Conservation (phyloP, 2,797 vertebrate genomes). For the Dermochelys coriacea region DNA sequence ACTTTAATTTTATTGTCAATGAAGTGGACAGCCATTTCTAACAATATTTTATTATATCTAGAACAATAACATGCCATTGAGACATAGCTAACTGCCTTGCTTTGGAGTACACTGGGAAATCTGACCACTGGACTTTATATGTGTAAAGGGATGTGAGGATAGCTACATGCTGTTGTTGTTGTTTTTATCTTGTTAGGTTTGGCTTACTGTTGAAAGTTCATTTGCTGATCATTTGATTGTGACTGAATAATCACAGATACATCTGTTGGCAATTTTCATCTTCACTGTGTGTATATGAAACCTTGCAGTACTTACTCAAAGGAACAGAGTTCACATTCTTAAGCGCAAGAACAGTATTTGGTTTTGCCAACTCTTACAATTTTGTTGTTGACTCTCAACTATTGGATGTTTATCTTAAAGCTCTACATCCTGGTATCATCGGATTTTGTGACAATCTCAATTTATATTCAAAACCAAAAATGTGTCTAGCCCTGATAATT, state of each 20-base stretch:
- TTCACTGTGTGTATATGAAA: not conserved
- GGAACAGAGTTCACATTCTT: not conserved
- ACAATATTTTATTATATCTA: not conserved
- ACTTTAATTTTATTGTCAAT: not conserved
- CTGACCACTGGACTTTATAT: not conserved
- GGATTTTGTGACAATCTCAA: not conserved
- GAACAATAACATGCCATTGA: not conserved
- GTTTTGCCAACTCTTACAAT: slow-evolving; percentile 53
- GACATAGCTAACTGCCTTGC: not conserved
- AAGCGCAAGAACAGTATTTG: not conserved
- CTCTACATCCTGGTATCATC: not conserved
- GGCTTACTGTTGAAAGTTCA: not conserved
- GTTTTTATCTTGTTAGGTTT: not conserved
- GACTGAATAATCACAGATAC: not conserved
- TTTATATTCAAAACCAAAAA: not conserved
- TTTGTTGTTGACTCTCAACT: not conserved
- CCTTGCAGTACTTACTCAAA: not conserved
- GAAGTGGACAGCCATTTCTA: not conserved
- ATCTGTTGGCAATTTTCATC: not conserved
- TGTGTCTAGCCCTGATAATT: not conserved
- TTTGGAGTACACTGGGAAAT: not conserved
- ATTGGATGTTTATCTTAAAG: not conserved
- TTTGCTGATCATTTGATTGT: not conserved
- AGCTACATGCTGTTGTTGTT: not conserved
- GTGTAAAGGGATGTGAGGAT: not conserved